Conservation (phyloP, 53 echinoderm and acorn worm genomes). For the Echinarachnius parma region DNA sequence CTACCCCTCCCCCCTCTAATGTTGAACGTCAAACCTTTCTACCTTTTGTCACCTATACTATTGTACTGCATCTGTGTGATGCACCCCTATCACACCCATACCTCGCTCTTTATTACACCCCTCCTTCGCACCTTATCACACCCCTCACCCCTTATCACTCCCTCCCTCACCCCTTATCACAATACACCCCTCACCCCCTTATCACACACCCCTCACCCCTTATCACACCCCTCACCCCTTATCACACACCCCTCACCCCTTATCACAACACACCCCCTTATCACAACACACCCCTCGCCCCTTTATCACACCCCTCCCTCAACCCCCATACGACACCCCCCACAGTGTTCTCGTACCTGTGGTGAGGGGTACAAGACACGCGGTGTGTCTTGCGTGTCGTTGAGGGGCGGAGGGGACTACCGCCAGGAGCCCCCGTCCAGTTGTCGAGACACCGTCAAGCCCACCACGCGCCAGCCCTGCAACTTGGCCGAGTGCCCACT, state of each 20-base stretch:
- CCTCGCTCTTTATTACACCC: no score
- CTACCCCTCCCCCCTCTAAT: no score
- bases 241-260: not conserved
- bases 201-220: not conserved
- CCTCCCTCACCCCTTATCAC: not conserved
- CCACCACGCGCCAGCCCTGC: constrained; percentile 65
- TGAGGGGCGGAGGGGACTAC: constrained; percentile 56
- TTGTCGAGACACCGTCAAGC: constrained; percentile 56
- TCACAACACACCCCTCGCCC: not conserved
- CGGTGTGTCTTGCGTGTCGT: constrained; percentile 64
- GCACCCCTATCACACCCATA: no score
- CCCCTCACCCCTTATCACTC: not conserved
- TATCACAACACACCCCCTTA: not conserved
- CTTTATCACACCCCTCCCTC: not conserved
- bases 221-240: not conserved
- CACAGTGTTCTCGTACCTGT: constrained; percentile 92
- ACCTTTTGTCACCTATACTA: no score
- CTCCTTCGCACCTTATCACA: not conserved
- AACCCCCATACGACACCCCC: constrained; percentile 6
- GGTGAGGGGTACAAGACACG: constrained; percentile 76
- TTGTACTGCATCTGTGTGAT: no score
- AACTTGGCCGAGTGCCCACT: constrained; percentile 69
- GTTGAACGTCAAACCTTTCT: no score
- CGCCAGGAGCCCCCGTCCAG: constrained; percentile 40
- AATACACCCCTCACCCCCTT: not conserved